Base-by-base conservation (phyloP, 2,888 invertebrate genomes). In the Drosophila meridiana region DNA sequence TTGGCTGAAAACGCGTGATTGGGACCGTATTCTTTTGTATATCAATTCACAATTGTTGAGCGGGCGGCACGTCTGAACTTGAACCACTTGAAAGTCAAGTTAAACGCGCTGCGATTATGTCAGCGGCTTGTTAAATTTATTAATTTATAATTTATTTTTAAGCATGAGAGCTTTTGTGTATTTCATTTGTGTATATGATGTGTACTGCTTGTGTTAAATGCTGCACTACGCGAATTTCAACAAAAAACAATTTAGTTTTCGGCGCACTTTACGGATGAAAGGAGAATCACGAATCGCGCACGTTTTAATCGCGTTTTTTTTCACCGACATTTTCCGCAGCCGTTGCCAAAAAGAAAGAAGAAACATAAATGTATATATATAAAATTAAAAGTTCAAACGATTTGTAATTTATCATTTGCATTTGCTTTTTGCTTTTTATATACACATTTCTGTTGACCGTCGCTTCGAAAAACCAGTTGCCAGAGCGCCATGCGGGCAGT, bases 1-100 rank as follows among this genome's bases (percentile, higher is more conserved):
- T 30, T 55, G 59, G 34, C 84, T 84, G 84, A 67, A 75, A 83
- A 81, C 79, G 84, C 85, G 79, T 9, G 52, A 71, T 69, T 63
- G 59, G 70, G 69, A 63, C 62, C 63, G 36, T 45, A 64, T 72
- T 74, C 79, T 87, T 83, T 89, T 89, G 80, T 78, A 58, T 73
- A 89, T 84, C 84, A 80, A 87, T 83, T 67, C 87, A 87, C 85
- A 89, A 86, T 80, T 61, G 74, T 53, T 60, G 67, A 71, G 61
- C 69, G 63, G 75, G 73, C 85, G 84, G 84, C 84, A 87, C 86
- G 86, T 87, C 76, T 87, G 86, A 82, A 80, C 80, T 89, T 89
- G 87, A 80, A 78, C 42, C 48, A 64, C 38, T 67, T 80, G 67
- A 71, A 63, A 71, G 48, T 56, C 52, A 74, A 73, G 62, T 58